A percentile compares a stretch with the other conserved stretches of the same genome.
Conservation (phyloP, 2,797 vertebrate genomes). For the Poecile montanus region DNA sequence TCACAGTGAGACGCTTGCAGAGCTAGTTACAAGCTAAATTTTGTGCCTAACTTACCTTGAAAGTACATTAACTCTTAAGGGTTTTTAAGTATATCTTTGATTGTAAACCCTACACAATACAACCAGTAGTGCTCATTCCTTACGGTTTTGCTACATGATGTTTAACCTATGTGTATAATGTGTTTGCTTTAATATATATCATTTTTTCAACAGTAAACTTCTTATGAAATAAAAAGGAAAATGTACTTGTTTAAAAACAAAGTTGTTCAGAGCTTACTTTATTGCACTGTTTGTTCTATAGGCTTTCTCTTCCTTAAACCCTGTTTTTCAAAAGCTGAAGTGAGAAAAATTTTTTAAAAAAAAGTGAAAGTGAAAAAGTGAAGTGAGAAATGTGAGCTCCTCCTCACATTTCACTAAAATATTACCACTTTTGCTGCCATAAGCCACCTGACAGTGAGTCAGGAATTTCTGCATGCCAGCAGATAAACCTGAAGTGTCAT, state of each 20-base stretch:
- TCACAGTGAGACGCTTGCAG: slow-evolving; percentile 63
- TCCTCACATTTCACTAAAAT: neutral
- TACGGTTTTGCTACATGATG: slow-evolving; percentile 70
- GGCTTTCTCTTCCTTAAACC: neutral
- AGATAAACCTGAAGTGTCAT: neutral
- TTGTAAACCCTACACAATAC: slow-evolving; percentile 45
- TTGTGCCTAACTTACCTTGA: slow-evolving; percentile 59
- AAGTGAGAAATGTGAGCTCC: neutral
- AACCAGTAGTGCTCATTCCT: slow-evolving; percentile 51
- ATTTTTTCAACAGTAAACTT: slow-evolving; percentile 77
- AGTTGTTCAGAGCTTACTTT: slow-evolving; percentile 32
- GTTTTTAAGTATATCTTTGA: slow-evolving; percentile 63
- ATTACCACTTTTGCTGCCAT: neutral
- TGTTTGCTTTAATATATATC: slow-evolving; percentile 74
- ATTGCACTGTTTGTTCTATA: neutral
- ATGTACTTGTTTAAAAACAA: slow-evolving; percentile 73
- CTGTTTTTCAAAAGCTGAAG: neutral
- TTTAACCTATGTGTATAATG: slow-evolving; percentile 69
- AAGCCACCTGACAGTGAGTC: neutral
- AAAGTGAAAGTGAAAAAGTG: too few relatives aligned
- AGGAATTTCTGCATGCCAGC: neutral
- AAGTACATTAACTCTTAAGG: slow-evolving; percentile 34
- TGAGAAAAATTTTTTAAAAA: neutral
- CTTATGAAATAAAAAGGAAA: slow-evolving; percentile 75
- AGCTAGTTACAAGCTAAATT: slow-evolving; percentile 54